A percentile compares a stretch with the other conserved stretches of the same genome.
Evolutionary conservation across 1,140 invertebrate genomes (phyloP).

Genomic region (Drosophila hydei): DNA sequence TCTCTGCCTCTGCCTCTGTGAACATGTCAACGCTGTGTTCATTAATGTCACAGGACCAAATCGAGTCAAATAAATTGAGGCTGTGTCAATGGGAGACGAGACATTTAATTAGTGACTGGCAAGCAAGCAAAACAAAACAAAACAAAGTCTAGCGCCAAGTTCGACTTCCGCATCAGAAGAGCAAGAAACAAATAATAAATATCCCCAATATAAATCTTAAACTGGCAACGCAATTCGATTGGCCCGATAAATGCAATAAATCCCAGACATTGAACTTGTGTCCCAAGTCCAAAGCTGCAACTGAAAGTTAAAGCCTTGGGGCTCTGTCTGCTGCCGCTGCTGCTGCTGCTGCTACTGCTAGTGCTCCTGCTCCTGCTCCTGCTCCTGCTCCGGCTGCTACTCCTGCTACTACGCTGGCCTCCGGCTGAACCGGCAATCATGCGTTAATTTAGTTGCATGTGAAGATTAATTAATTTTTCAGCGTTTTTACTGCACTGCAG

Average conservation of each 20-base stretch:
- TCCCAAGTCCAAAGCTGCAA: no score
- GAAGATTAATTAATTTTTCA: slow-evolving; percentile 79
- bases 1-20: slow-evolving; percentile 9
- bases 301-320: slow-evolving; percentile 26
- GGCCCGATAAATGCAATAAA: slow-evolving; percentile 76
- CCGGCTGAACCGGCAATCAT: slow-evolving; percentile 61
- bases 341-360: slow-evolving; percentile 23
- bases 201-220: slow-evolving; percentile 68
- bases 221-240: slow-evolving; percentile 72
- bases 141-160: background rate
- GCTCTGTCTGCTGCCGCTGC: slow-evolving; percentile 25
- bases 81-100: slow-evolving; percentile 26
- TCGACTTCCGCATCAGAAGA: slow-evolving; percentile 58
- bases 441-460: slow-evolving; percentile 80
- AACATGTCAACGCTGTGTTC: slow-evolving; percentile 76
- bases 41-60: slow-evolving; percentile 72
- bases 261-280: slow-evolving; percentile 50
- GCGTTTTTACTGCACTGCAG: slow-evolving; percentile 61
- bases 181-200: slow-evolving; percentile 25
- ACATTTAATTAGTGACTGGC: slow-evolving; percentile 67
- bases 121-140: background rate
- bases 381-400: slow-evolving; percentile 14
- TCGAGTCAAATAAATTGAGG: slow-evolving; percentile 73
- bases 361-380: slow-evolving; percentile 13
- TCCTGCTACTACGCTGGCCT: slow-evolving; percentile 8